Conservation (phyloP, 2,797 vertebrate genomes). For the Schizopygopsis pylzovi region DNA sequence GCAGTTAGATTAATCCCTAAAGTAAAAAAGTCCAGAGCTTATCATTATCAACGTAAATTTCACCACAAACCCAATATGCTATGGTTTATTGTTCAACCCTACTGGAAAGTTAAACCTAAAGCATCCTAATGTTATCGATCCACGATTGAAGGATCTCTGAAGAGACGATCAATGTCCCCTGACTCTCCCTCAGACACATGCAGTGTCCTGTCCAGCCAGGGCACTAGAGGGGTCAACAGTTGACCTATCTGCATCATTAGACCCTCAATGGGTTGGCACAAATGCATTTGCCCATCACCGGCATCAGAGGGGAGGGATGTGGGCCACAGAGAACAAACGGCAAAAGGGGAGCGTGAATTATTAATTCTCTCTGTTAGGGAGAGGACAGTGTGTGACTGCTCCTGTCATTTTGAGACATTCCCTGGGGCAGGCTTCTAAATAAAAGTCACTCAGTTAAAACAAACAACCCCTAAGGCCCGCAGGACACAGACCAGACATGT, state of each 20-base stretch:
- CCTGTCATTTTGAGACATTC: constrained; percentile 53
- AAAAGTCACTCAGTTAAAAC: constrained; percentile 61
- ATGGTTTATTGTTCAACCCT: background rate
- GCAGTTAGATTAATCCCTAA: background rate
- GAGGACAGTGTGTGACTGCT: constrained; percentile 58
- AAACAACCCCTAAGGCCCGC: constrained; percentile 55
- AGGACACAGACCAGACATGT: constrained; percentile 58
- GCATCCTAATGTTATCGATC: constrained; percentile 18
- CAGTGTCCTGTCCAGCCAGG: constrained; percentile 28
- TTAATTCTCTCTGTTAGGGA: constrained; percentile 58
- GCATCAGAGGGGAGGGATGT: constrained; percentile 52
- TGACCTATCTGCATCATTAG: constrained; percentile 62
- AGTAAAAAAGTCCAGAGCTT: background rate
- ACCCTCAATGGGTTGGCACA: constrained; percentile 60
- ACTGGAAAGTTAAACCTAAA: background rate
- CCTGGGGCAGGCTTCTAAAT: constrained; percentile 55
- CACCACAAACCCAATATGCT: background rate
- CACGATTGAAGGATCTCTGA: background rate
- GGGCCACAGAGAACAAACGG: constrained; percentile 45
- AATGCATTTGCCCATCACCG: constrained; percentile 58
- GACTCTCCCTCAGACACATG: constrained; percentile 14
- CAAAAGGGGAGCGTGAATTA: constrained; percentile 56
- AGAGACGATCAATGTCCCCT: constrained; percentile 25
- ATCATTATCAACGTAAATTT: background rate
- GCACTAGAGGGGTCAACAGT: constrained; percentile 41